These are phyloP conservation scores for Vandiemenella viatica DNA, from an alignment of 2,888 invertebrate species.

Conservation along the genomic window DNA sequence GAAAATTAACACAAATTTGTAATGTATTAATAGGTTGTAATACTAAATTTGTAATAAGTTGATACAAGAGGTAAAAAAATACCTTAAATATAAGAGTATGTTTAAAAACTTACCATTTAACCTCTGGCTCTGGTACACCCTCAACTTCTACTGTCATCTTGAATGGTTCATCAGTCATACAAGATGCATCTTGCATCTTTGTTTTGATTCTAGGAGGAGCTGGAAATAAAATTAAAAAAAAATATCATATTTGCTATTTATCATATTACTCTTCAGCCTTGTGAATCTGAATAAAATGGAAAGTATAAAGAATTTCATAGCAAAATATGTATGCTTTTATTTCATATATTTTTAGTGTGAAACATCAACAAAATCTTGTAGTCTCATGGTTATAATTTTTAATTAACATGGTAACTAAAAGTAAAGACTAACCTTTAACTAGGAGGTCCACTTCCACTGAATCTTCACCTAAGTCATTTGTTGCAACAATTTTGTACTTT, in stretches of 20 bases:
- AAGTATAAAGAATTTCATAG: not conserved
- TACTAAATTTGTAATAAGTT: not conserved
- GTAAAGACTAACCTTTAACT: slow-evolving; percentile 44
- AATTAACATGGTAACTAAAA: too few relatives aligned
- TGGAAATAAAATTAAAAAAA: slow-evolving; percentile 19
- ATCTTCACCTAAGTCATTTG: slow-evolving; percentile 72
- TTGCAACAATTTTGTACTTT: slow-evolving; percentile 61
- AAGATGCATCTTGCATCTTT: slow-evolving; percentile 60
- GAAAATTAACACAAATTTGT: not conserved
- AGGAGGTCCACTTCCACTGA: slow-evolving; percentile 54
- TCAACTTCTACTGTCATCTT: slow-evolving; percentile 70
- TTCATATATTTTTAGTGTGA: too few relatives aligned
- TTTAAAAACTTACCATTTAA: slow-evolving; percentile 41
- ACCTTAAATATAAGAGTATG: not conserved
- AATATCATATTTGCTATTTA: not conserved
- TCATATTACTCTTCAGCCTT: not conserved
- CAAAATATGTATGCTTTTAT: too few relatives aligned
- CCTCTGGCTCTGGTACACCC: slow-evolving; percentile 64
- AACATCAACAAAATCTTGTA: too few relatives aligned
- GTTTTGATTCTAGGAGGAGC: slow-evolving; percentile 73
- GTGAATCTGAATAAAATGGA: not conserved
- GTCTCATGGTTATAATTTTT: too few relatives aligned
- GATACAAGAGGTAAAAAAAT: not conserved
- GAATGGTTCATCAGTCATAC: slow-evolving; percentile 53
- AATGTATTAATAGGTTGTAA: not conserved